Evolutionary conservation across 1,140 invertebrate species (phyloP), one percentile per base, ranked within the genome.

Genomic region (fruit fly (Drosophila melanogaster)): DNA sequence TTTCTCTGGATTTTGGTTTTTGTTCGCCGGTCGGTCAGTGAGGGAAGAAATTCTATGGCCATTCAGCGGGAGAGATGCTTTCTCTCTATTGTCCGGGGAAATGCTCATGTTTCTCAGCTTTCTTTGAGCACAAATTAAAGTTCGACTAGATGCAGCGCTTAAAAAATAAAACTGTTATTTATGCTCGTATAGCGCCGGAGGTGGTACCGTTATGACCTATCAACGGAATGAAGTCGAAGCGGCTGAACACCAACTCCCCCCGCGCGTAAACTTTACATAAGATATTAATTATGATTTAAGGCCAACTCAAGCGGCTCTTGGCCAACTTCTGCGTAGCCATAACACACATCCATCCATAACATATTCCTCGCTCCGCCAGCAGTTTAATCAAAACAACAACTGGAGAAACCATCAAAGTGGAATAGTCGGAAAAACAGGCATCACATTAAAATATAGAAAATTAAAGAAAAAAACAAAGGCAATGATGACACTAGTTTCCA

Each of bases 261-360:
- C 24, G 35, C 15, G 37, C n/a, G 64, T 38, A 5, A 26, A 40
- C 64, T 70, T 70, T 47, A 37, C 66, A 40, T 69, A 56, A 56
- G 65, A 71, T 56, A 71, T 71, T 71, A 71, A 71, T 71, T 65
- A 71, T 70, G 67, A 71, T 71, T 71, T 70, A 49, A 67, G 35
- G 22, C 10, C 64, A 41, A 14, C 33, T 33, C 66, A 15, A 3
- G 5, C 10, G 3, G 3, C 30, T 53, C 15, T 19, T 38, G 14
- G 14, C 26, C 11, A 26, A 33, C 19, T 35, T 35, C 24, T 61
- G 49, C 37, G 49, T 55, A 12, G 15, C 44, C 22, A 6, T 41
- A 37, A 62, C 60, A n/a, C 19, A 10, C 37, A 38, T 38, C 19
- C n/a, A 37, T 12, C 35, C 35, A 30, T 30, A 30, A n/a, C 40